These are phyloP conservation scores for Poecilia wingei DNA, from an alignment of 2,797 vertebrate species.

Conservation along the genomic window DNA sequence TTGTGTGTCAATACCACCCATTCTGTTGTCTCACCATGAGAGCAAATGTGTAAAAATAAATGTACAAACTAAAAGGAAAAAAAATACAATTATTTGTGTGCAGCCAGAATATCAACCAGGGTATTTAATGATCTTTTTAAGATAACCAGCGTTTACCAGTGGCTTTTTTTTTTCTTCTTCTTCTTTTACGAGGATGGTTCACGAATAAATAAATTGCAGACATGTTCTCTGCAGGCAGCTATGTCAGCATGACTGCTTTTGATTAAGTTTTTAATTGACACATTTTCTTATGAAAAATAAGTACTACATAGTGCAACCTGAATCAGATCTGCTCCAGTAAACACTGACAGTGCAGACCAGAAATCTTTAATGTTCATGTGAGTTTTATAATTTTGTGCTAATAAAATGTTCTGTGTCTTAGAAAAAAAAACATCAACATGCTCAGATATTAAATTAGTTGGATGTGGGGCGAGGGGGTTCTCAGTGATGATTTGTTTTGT, in stretches of 20 bases:
- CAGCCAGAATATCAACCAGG: neutral
- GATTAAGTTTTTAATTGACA: conserved; percentile 7
- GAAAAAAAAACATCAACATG: neutral
- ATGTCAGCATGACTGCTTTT: conserved; percentile 5
- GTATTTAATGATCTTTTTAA: neutral
- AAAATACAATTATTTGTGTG: neutral
- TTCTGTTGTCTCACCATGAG: neutral
- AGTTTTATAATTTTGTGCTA: neutral
- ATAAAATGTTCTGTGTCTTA: neutral
- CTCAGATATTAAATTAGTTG: neutral
- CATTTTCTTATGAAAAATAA: conserved; percentile 11
- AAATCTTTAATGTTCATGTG: neutral
- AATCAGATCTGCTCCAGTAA: neutral
- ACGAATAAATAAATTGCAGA: neutral
- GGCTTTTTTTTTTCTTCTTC: neutral
- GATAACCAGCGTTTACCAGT: neutral
- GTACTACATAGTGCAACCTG: neutral
- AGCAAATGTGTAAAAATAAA: neutral
- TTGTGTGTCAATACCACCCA: neutral
- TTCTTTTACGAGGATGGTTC: neutral
- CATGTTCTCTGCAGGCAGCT: neutral
- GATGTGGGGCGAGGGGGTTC: neutral
- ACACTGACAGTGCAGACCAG: neutral
- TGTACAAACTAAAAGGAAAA: neutral
- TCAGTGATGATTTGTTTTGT: neutral